Conservation (phyloP, 2,113 vertebrate genomes). For the Pomatostomus ruficeps region DNA sequence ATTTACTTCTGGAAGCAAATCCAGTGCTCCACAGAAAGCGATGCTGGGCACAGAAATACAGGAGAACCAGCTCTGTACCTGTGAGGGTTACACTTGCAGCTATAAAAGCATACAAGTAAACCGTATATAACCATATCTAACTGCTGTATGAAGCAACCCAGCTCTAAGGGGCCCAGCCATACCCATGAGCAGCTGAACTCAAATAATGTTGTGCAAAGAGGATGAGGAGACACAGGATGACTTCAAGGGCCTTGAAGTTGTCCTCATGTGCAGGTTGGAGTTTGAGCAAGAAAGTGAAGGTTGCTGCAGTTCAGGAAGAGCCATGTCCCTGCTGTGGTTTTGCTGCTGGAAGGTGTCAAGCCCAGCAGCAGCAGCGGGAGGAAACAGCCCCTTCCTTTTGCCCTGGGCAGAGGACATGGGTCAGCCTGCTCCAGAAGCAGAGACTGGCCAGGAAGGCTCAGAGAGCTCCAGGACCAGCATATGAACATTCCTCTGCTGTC, state of each 20-base stretch:
- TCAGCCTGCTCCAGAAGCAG: background rate
- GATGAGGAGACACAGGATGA: background rate
- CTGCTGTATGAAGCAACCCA: background rate
- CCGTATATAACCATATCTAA: accelerated
- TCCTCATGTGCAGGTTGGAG: background rate
- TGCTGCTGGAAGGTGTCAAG: background rate
- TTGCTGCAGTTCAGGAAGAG: background rate
- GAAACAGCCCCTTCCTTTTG: background rate
- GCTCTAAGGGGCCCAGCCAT: background rate
- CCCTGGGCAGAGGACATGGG: background rate
- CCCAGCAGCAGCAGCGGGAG: background rate
- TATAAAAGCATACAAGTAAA: background rate
- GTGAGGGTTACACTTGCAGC: background rate
- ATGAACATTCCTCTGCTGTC: background rate
- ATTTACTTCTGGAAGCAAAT: background rate
- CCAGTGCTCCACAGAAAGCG: background rate
- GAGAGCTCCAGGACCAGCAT: background rate
- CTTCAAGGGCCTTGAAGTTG: background rate
- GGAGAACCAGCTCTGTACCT: background rate
- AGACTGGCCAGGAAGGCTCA: background rate
- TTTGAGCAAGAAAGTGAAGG: background rate
- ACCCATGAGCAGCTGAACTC: background rate
- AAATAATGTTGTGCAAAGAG: background rate
- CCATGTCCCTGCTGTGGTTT: accelerated
- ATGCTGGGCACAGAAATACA: background rate